These are phyloP conservation scores for Nephrotoma appendiculata DNA, from an alignment of 2,888 invertebrate genomes.

Conservation along the genomic window DNA sequence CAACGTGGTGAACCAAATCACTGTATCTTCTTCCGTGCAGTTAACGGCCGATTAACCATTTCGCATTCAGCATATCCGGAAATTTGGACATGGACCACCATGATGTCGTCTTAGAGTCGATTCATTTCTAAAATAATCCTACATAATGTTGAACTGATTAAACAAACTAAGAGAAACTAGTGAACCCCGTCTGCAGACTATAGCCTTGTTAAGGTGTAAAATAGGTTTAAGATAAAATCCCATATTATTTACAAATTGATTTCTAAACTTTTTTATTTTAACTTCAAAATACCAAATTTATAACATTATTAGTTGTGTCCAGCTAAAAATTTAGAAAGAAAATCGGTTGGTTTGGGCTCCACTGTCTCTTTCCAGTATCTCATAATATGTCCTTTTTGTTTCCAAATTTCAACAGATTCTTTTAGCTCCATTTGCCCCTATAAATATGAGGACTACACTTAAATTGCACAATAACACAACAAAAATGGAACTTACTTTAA, in stretches of 20 bases:
- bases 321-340: conserved; percentile 76
- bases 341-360: conserved; percentile 77
- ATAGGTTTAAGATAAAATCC: not conserved
- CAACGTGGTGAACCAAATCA: no score
- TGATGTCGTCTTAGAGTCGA: no score
- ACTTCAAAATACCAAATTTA: not conserved
- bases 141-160: no score
- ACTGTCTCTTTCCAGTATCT: conserved; percentile 69
- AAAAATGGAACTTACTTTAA: conserved; percentile 51
- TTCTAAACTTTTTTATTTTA: not conserved
- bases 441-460: conserved; percentile 19
- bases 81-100: no score
- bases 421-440: conserved; percentile 93
- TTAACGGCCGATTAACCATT: no score
- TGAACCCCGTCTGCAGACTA: no score
- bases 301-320: conserved; percentile 27
- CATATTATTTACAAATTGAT: not conserved
- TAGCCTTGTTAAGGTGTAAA: no score
- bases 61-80: no score
- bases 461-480: not conserved
- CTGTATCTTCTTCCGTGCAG: no score
- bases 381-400: conserved; percentile 82
- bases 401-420: conserved; percentile 76
- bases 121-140: no score
- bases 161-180: no score